Evolutionary conservation across 1,140 invertebrate species (phyloP), one percentile per base, ranked within the genome.

Genomic region (Pseudomyrmex gracilis): DNA sequence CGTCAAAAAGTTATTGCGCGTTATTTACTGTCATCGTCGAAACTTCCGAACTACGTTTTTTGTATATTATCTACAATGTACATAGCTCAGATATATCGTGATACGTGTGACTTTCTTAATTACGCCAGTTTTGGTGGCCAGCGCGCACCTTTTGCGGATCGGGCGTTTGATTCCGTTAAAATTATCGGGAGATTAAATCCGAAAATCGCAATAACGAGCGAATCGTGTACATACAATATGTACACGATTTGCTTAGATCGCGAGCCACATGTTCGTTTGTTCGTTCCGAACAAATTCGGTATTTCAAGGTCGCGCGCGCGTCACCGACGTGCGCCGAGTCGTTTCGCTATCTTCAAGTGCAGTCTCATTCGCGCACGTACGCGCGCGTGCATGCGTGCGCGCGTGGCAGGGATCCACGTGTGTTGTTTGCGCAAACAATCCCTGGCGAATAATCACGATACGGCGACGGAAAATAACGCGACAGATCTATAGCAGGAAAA

Each of bases 281-380:
- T 58, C 5, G 63, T 60, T 58, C 68, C 53, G 17, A 57, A 71
- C 76, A 70, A 89, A 89, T 89, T 89, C 86, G 88, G 87, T 84
- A 86, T 89, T 89, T 89, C 87, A 89, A 89, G 88, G 88, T 82
- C 88, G 61, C 74, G 51, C 49, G 22, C 51, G 51, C 49, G 73
- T 45, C 47, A 45, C 10, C 49, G 70, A 88, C 84, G 74, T 73
- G 84, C 87, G 60, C 1, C 17, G 87, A 82, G 68, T 87, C 61
- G 34, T 34, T 34, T 34, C 7, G 85, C 57, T 77, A 68, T 82
- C 58, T 63, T 58, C n/a, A 58, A 12, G 51, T 58, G 13, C 80
- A 70, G 85, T 85, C 49, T 78, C 49, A 60, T 73, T 49, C 60
- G 61, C 17, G 49, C 51, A n/a, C 55, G 34, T 51, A 51, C 13